Evolutionary conservation across 1,140 invertebrate species (phyloP).

Genomic region (Orussus abietinus): DNA sequence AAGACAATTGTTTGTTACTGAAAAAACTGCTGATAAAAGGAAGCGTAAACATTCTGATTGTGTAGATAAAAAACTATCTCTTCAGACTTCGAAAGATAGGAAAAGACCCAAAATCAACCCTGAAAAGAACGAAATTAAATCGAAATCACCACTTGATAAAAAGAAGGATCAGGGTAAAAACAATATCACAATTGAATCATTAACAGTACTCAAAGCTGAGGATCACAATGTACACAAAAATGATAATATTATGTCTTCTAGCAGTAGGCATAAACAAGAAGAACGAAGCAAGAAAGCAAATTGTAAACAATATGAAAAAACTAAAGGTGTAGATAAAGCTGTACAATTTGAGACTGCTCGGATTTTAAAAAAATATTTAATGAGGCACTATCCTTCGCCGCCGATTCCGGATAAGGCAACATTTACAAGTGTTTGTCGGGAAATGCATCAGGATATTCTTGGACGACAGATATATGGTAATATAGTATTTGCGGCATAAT

Average conservation of each 20-base stretch:
- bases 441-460: constrained; percentile 32
- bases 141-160: too few species aligned
- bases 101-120: constrained; percentile 13
- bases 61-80: constrained; percentile 8
- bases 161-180: too few species aligned
- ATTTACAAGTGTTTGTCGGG: constrained; percentile 34
- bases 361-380: constrained; percentile 34
- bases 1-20: constrained; percentile 17
- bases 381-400: constrained; percentile 34
- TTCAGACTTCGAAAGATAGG: too few species aligned
- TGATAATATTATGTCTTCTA: too few species aligned
- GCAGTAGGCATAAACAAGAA: too few species aligned
- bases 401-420: constrained; percentile 33
- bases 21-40: constrained; percentile 11
- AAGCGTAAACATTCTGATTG: constrained; percentile 2
- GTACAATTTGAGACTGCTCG: constrained; percentile 31
- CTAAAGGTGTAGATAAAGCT: constrained; percentile 19
- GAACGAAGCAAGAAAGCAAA: too few species aligned
- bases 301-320: constrained; percentile 12
- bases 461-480: constrained; percentile 33
- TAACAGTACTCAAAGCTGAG: too few species aligned
- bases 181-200: too few species aligned
- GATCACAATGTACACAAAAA: too few species aligned
- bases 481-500: constrained; percentile 3
- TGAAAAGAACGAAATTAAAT: too few species aligned